Conservation (phyloP, 2,888 invertebrate species). For the Carterocephalus palaemon region DNA sequence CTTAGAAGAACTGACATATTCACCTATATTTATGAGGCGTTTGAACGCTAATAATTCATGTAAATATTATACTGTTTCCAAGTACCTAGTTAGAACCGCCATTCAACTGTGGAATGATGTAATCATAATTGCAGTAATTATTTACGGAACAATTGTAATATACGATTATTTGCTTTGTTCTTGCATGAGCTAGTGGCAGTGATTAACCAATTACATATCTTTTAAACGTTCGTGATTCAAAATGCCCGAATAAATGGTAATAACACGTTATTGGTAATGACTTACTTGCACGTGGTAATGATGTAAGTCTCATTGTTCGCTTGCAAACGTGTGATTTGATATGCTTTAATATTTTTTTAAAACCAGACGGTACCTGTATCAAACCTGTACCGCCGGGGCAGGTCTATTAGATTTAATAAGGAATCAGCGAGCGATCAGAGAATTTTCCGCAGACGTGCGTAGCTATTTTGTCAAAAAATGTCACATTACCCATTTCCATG, state of each 20-base stretch:
- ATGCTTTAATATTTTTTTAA: too few relatives aligned
- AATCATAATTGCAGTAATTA: conserved; percentile 20
- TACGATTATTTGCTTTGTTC: conserved; percentile 18
- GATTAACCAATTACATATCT: conserved; percentile 18
- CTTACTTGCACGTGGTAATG: too few relatives aligned
- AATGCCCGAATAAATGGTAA: conserved; percentile 9
- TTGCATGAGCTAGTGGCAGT: conserved; percentile 16
- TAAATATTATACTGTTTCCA: conserved; percentile 16
- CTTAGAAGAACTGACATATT: conserved; percentile 5
- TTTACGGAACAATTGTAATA: conserved; percentile 24
- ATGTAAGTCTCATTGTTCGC: too few relatives aligned
- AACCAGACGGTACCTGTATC: too few relatives aligned
- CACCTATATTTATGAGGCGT: conserved; percentile 9
- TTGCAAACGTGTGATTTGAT: too few relatives aligned
- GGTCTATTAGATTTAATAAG: too few relatives aligned
- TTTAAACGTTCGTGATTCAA: conserved; percentile 10
- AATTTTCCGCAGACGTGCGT: too few relatives aligned
- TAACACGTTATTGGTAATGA: conserved; percentile 7
- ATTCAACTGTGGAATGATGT: conserved; percentile 21
- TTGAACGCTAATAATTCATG: conserved; percentile 20
- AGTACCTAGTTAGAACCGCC: conserved; percentile 13
- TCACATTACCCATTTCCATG: too few relatives aligned
- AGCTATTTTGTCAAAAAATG: too few relatives aligned
- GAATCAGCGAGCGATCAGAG: too few relatives aligned
- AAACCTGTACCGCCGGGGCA: too few relatives aligned